phyloP scores from a whole-genome alignment of 1,140 invertebrate species.

The Diabrotica undecimpunctata region DNA sequence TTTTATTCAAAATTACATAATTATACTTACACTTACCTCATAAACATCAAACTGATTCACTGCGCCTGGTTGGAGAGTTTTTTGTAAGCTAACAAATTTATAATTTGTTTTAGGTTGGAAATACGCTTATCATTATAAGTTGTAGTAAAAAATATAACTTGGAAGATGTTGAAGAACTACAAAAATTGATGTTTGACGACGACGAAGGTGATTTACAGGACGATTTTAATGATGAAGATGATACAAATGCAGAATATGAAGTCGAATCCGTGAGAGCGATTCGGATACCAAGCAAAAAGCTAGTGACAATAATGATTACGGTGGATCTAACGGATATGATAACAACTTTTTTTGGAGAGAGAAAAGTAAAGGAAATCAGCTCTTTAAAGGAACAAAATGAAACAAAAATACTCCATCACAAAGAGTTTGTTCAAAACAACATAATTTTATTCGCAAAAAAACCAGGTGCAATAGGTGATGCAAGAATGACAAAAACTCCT shows the following conservation, averaged over 20 bases:
- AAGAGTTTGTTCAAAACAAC: constrained; percentile 5
- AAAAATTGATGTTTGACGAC: neutral
- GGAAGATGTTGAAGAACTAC: neutral
- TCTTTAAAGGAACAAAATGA: neutral
- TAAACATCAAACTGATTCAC: too few species aligned
- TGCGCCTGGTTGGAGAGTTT: too few species aligned
- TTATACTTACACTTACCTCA: too few species aligned
- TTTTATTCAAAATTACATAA: too few species aligned
- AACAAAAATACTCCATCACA: neutral
- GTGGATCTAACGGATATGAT: neutral
- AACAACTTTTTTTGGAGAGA: constrained; percentile 17
- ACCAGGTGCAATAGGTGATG: constrained; percentile 4
- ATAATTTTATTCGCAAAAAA: constrained; percentile 13
- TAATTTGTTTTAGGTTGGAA: too few species aligned
- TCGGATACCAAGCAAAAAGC: constrained; percentile 17
- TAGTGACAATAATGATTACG: neutral
- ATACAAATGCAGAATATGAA: constrained; percentile 12
- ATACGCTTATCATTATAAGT: too few species aligned
- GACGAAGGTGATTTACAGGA: too few species aligned
- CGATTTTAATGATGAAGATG: neutral
- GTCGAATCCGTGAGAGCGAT: constrained; percentile 11
- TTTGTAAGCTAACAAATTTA: too few species aligned
- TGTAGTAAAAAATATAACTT: too few species aligned
- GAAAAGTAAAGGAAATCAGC: constrained; percentile 4
- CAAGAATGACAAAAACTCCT: constrained; percentile 9